Percentiles rank a stretch among this genome's conserved stretches.
Evolutionary conservation across 30 jellyfish, hydroid and myxozoan species (phyloP).

Genomic region (Cassiopea andromeda): DNA sequence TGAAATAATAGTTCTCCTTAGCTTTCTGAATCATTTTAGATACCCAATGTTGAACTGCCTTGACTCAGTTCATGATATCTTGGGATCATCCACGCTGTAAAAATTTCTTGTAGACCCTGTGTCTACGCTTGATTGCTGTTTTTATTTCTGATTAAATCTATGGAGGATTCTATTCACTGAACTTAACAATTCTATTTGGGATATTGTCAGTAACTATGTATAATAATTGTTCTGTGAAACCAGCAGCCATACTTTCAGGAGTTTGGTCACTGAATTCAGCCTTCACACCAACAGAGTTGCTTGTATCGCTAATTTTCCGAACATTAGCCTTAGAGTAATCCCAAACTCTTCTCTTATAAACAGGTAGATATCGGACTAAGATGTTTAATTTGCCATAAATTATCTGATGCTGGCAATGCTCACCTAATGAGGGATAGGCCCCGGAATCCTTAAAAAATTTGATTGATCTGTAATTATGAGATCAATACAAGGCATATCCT

Average conservation of each 20-base stretch:
- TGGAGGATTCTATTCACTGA: no score
- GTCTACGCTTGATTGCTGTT: no score
- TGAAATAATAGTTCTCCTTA: slow-evolving; percentile 12
- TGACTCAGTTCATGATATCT: no score
- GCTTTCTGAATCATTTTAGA: slow-evolving; percentile 30
- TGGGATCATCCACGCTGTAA: no score
- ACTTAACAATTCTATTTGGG: no score
- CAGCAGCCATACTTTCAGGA: neutral
- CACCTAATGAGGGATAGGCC: slow-evolving; percentile 18
- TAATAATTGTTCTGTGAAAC: neutral
- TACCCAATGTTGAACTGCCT: no score
- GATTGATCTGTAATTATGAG: neutral
- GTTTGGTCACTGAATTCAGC: neutral
- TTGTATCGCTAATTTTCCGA: neutral
- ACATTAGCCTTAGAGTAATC: neutral
- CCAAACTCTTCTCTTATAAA: slow-evolving; percentile 20
- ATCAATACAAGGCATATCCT: slow-evolving; percentile 26
- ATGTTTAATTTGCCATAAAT: slow-evolving; percentile 10
- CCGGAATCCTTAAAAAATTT: neutral
- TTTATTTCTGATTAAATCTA: no score
- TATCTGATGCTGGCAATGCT: slow-evolving; percentile 30
- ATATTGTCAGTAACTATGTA: no score
- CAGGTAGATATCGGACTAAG: slow-evolving; percentile 8
- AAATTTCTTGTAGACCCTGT: no score
- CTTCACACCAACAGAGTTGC: neutral